Conservation (phyloP, 2,888 invertebrate genomes). For the Rosalia funebris region DNA sequence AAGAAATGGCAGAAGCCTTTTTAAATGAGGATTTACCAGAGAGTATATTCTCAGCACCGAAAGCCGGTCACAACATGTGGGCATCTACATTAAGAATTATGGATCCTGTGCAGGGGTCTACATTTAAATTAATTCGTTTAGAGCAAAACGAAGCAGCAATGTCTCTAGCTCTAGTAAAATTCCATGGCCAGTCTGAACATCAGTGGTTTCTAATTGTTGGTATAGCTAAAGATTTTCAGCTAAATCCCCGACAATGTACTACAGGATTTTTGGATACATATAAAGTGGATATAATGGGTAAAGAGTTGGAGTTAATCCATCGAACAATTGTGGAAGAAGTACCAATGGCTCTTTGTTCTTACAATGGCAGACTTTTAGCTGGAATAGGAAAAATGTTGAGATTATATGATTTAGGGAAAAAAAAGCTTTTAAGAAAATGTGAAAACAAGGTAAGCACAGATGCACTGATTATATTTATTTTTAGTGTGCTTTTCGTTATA, state of each 20-base stretch:
- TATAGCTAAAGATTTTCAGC: constrained; percentile 87
- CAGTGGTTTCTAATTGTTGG: constrained; percentile 64
- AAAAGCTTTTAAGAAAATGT: constrained; percentile 95
- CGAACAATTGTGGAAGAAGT: constrained; percentile 92
- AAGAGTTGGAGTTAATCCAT: constrained; percentile 90
- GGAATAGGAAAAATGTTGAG: constrained; percentile 93
- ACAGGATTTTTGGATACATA: constrained; percentile 91
- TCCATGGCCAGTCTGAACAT: constrained; percentile 62
- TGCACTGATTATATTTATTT: constrained; percentile 1
- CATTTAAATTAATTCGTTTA: constrained; percentile 77
- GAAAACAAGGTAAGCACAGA: constrained; percentile 81
- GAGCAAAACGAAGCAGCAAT: constrained; percentile 98
- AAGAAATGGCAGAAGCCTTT: constrained; percentile 97
- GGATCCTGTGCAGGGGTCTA: constrained; percentile 79
- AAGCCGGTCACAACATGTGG: constrained; percentile 97
- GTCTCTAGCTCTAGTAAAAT: constrained; percentile 76
- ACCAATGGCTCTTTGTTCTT: constrained; percentile 82
- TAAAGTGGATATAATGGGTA: constrained; percentile 77
- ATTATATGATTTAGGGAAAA: constrained; percentile 96
- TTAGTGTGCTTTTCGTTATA: too few relatives aligned
- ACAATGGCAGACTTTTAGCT: constrained; percentile 90
- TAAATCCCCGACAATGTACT: constrained; percentile 86
- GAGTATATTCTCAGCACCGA: constrained; percentile 93
- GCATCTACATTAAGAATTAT: constrained; percentile 89
- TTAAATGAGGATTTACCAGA: constrained; percentile 95